These are phyloP conservation scores for Neostethus bicornis DNA, from an alignment of 2,797 vertebrate genomes.

Conservation along the genomic window DNA sequence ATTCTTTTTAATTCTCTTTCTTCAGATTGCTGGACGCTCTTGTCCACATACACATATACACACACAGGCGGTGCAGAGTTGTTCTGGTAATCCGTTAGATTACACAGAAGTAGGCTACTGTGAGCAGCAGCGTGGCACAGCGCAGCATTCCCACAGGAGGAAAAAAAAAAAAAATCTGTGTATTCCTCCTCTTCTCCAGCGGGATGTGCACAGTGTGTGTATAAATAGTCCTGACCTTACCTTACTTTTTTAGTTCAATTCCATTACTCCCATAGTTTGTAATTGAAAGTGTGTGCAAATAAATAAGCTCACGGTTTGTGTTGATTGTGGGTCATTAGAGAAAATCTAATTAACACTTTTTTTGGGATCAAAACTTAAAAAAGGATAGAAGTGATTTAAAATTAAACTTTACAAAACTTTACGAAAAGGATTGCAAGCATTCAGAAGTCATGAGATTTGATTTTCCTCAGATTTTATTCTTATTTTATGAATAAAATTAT, in stretches of 20 bases:
- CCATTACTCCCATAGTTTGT: not conserved
- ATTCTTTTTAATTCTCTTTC: not conserved
- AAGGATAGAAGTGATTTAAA: too few relatives aligned
- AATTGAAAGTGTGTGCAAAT: not conserved
- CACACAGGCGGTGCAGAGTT: slow-evolving; percentile 68
- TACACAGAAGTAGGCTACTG: slow-evolving; percentile 58
- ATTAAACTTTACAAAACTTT: too few relatives aligned
- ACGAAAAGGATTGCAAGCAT: too few relatives aligned
- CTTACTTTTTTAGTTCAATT: not conserved
- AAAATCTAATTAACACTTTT: not conserved
- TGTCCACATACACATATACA: slow-evolving; percentile 37
- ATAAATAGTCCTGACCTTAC: slow-evolving; percentile 1
- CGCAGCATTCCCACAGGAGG: slow-evolving; percentile 17
- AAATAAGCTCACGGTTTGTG: slow-evolving; percentile 1
- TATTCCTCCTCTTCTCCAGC: not conserved
- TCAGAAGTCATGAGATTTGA: too few relatives aligned
- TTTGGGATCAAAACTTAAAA: not conserved
- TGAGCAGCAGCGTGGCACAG: slow-evolving; percentile 38
- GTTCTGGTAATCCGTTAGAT: slow-evolving; percentile 74
- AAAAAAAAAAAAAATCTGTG: not conserved
- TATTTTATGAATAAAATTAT: too few relatives aligned
- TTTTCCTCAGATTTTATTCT: too few relatives aligned
- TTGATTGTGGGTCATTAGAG: not conserved
- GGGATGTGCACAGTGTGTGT: slow-evolving; percentile 6
- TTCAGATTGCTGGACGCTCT: not conserved